phyloP scores from a whole-genome alignment of 2,797 vertebrate species.

The Triplophysa bombifrons region DNA sequence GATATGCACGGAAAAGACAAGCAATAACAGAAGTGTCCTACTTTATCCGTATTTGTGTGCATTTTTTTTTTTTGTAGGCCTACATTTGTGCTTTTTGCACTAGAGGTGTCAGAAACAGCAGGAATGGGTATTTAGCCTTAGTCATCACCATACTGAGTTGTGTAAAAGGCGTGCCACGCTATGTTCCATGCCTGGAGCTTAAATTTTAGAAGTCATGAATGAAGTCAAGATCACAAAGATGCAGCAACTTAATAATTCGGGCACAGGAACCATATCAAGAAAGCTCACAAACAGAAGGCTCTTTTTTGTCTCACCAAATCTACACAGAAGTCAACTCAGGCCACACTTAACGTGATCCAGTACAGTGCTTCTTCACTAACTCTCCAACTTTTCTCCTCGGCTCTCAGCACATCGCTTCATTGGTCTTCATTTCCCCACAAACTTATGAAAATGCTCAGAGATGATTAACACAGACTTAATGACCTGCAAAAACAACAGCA shows the following conservation, averaged over 20 bases:
- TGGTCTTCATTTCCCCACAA: conserved; percentile 68
- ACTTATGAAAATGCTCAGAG: conserved; percentile 79
- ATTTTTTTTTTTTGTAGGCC: too few species aligned
- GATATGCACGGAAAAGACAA: neutral
- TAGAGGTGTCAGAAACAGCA: neutral
- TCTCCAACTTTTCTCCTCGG: neutral
- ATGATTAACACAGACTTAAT: conserved; percentile 89
- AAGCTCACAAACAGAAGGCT: conserved; percentile 4
- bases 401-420: conserved; percentile 46
- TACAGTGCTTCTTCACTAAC: conserved; percentile 64
- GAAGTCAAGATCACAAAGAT: conserved; percentile 5
- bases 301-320: conserved; percentile 63
- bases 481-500: conserved; percentile 81
- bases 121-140: neutral
- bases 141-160: conserved; percentile 11
- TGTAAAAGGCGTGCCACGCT: neutral
- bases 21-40: neutral
- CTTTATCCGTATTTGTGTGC: neutral
- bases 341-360: conserved; percentile 54
- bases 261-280: neutral
- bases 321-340: conserved; percentile 71
- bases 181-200: neutral
- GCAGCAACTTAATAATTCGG: neutral
- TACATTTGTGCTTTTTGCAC: neutral
- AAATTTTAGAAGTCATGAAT: neutral